Evolutionary conservation across 92 coral and sea anemone genomes (phyloP).

Genomic region (Porites divaricata): DNA sequence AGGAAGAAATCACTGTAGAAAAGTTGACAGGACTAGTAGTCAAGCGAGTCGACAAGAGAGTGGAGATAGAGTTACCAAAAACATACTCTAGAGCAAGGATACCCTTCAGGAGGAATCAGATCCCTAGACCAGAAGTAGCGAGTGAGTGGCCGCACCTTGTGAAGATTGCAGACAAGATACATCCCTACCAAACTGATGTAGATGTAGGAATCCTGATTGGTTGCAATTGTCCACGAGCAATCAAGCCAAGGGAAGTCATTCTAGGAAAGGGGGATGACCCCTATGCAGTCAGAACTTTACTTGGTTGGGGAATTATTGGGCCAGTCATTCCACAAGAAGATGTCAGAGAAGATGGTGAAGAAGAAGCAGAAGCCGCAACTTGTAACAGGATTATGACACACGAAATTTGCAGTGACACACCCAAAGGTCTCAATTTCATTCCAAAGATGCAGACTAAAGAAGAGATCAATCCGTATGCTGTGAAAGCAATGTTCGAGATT

Average conservation of each 20-base stretch:
- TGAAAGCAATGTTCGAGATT: no score
- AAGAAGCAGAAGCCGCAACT: no score
- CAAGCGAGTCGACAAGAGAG: conserved; percentile 13
- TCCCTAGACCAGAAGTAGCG: not conserved
- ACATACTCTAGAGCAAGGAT: conserved; percentile 4
- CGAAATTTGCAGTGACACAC: no score
- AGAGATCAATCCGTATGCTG: no score
- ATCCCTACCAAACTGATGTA: not conserved
- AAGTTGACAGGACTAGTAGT: conserved; percentile 46
- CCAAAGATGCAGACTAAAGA: no score
- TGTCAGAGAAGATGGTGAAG: no score
- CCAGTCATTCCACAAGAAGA: conserved; percentile 32
- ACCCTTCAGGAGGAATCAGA: conserved; percentile 9
- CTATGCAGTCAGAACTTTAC: conserved; percentile 28
- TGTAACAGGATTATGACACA: no score
- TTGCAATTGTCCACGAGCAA: conserved; percentile 39
- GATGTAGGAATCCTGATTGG: conserved; percentile 13
- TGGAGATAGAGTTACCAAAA: conserved; percentile 33
- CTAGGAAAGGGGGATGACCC: conserved; percentile 11
- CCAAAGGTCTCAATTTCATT: no score
- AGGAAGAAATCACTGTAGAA: conserved; percentile 35
- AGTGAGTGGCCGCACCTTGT: not conserved
- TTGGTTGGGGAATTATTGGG: conserved; percentile 56
- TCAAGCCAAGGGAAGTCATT: conserved; percentile 40
- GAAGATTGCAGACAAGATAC: not conserved